Evolutionary conservation across 2,888 invertebrate species (phyloP), one percentile per base, ranked within the genome.

Genomic region (Ormyrus nitidulus): DNA sequence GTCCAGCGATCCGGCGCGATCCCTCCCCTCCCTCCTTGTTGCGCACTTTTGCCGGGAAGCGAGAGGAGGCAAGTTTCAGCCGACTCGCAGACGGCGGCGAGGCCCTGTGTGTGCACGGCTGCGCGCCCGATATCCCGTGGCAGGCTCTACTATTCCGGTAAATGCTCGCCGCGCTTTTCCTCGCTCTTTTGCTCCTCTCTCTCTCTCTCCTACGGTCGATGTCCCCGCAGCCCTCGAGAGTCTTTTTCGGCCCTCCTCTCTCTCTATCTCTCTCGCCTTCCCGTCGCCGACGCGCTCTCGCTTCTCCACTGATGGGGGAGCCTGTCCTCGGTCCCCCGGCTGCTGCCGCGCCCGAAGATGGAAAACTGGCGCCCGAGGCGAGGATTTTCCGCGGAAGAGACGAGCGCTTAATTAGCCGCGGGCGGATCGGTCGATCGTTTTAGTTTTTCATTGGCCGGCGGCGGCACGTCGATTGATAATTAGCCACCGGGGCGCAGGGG

Each of bases 1-100:
- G 86, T 87, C 87, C 88, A 87, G 86, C 48, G 19, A 65, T n/a
- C 53, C 73, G 34, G 34, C 34, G 34, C 34, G 34, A 34, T 34
- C 34, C 34, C 34, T 34, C 34, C 4, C 8, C 5, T 49, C 49
- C 19, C 49, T 49, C 65, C 13, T 53, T 53, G 53, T 53, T 53
- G 53, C 53, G 46, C 62, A 73, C 61, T 77, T 73, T 73, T 79
- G 64, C 78, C 58, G 69, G 70, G 66, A 78, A 79, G 58, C 70
- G 65, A 34, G 34, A 34, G 34, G 34, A 34, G 34, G 76, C 76
- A 64, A 77, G 80, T 77, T 80, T 80, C 69, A 80, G 76, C 73
- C 68, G 4, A 34, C 34, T 34, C 34, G 34, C 34, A 34, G 34
- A 34, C 34, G 34, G 34, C 34, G 34, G 34, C 34, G 34, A 34